Conservation (phyloP, 1,140 invertebrate genomes). For the Drosophila quadrilineata region DNA sequence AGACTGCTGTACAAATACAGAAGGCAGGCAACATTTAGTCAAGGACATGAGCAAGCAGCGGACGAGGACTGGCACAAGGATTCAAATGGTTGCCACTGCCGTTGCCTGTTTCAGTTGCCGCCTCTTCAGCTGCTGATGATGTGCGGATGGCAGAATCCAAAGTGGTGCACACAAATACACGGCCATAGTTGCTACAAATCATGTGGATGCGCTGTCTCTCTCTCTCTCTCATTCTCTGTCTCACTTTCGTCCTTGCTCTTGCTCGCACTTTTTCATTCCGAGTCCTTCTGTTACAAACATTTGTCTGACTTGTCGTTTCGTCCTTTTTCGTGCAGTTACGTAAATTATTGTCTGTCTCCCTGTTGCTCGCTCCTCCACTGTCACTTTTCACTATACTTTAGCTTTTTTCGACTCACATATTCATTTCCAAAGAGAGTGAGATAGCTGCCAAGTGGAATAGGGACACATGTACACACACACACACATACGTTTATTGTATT, state of each 20-base stretch:
- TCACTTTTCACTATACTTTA: conserved; percentile 68
- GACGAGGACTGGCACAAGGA: conserved; percentile 2
- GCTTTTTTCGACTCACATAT: conserved; percentile 37
- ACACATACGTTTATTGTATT: conserved; percentile 50
- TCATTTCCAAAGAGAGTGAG: neutral
- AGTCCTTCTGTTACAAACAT: conserved; percentile 6
- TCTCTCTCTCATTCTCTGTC: neutral
- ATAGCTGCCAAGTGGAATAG: neutral
- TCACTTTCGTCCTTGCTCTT: neutral
- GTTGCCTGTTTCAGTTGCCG: conserved; percentile 13
- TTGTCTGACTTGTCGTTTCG: conserved; percentile 26
- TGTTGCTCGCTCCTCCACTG: conserved; percentile 53
- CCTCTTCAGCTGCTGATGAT: conserved; percentile 48
- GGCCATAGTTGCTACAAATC: conserved; percentile 53
- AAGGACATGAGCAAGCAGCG: conserved; percentile 33
- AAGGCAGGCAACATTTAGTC: conserved; percentile 35
- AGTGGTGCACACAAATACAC: conserved; percentile 47
- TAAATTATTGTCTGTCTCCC: conserved; percentile 75
- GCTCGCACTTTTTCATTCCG: neutral
- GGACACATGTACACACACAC: conserved; percentile 15
- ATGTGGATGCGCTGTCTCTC: conserved; percentile 36
- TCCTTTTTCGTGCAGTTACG: conserved; percentile 64
- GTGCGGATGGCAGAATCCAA: conserved; percentile 48
- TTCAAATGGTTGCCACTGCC: conserved; percentile 11
- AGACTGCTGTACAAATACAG: conserved; percentile 60